Conservation (phyloP, 2,888 invertebrate species). For the Xestoiulus laeticollis region DNA sequence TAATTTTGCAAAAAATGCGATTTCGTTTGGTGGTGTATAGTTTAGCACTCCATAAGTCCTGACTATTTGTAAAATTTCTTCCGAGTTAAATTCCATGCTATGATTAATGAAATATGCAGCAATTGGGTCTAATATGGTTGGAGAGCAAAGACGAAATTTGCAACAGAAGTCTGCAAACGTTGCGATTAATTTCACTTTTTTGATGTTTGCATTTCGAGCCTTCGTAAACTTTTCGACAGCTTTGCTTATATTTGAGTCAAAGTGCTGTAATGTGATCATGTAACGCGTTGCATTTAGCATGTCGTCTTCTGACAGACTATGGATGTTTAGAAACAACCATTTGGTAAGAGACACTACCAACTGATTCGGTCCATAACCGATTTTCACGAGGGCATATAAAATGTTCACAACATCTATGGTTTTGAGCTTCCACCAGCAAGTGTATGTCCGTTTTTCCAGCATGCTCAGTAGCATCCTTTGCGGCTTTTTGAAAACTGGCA, state of each 20-base stretch:
- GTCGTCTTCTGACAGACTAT: slow-evolving; percentile 70
- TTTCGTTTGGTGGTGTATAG: slow-evolving; percentile 68
- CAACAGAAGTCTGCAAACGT: slow-evolving; percentile 72
- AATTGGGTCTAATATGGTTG: slow-evolving; percentile 70
- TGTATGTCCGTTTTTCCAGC: slow-evolving; percentile 70
- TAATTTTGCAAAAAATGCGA: slow-evolving; percentile 70
- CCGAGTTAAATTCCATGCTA: slow-evolving; percentile 66
- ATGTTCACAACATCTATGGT: slow-evolving; percentile 60
- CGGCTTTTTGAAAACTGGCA: slow-evolving; percentile 71
- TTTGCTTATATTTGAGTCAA: slow-evolving; percentile 69
- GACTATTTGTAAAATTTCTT: slow-evolving; percentile 70
- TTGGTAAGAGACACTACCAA: slow-evolving; percentile 65
- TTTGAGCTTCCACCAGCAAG: slow-evolving; percentile 68
- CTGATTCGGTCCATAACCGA: slow-evolving; percentile 59
- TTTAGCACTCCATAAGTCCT: slow-evolving; percentile 72
- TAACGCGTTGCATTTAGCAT: slow-evolving; percentile 66
- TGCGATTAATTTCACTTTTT: slow-evolving; percentile 69
- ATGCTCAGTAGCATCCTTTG: slow-evolving; percentile 70
- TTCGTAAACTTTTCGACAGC: slow-evolving; percentile 73
- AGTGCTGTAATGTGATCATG: slow-evolving; percentile 69
- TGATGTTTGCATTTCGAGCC: slow-evolving; percentile 65
- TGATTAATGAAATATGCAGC: slow-evolving; percentile 70
- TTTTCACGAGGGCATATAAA: slow-evolving; percentile 58
- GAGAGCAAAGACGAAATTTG: slow-evolving; percentile 70
- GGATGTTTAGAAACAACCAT: slow-evolving; percentile 73